phyloP scores from a whole-genome alignment of 2,113 vertebrate genomes.

The Siniperca knerii region DNA sequence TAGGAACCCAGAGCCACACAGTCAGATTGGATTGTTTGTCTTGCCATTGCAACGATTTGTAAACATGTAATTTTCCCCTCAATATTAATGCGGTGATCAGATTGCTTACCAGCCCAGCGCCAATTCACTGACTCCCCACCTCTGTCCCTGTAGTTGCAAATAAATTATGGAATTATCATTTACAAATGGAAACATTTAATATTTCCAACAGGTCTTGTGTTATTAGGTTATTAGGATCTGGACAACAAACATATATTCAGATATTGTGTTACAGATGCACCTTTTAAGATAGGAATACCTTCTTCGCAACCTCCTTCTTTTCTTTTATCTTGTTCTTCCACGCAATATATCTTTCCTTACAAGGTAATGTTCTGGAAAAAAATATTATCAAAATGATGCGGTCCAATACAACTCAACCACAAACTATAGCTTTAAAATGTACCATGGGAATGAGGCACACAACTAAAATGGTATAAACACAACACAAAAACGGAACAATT shows the following conservation, averaged over 20 bases:
- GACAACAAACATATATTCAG: neutral
- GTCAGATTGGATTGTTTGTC: constrained; percentile 56
- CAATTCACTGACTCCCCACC: constrained; percentile 36
- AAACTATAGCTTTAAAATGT: neutral
- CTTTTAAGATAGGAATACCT: neutral
- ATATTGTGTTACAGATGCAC: neutral
- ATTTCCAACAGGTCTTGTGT: constrained; percentile 64
- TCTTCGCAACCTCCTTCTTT: neutral
- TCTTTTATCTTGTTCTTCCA: neutral
- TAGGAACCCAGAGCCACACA: constrained; percentile 32
- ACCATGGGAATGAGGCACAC: neutral
- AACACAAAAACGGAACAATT: neutral
- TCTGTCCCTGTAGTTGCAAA: constrained; percentile 61
- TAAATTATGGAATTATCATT: constrained; percentile 76
- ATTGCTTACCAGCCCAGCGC: constrained; percentile 28
- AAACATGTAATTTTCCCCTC: constrained; percentile 47
- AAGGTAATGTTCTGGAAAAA: neutral
- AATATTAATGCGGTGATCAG: constrained; percentile 48
- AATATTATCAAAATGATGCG: neutral
- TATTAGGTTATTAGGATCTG: constrained; percentile 12
- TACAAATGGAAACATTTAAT: constrained; percentile 71
- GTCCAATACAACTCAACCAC: neutral
- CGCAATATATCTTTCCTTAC: neutral
- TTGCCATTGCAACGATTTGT: constrained; percentile 52
- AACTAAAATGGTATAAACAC: neutral